Evolutionary conservation across 2,888 invertebrate species (phyloP), one percentile per base, ranked within the genome.

Genomic region (Phortica magna): DNA sequence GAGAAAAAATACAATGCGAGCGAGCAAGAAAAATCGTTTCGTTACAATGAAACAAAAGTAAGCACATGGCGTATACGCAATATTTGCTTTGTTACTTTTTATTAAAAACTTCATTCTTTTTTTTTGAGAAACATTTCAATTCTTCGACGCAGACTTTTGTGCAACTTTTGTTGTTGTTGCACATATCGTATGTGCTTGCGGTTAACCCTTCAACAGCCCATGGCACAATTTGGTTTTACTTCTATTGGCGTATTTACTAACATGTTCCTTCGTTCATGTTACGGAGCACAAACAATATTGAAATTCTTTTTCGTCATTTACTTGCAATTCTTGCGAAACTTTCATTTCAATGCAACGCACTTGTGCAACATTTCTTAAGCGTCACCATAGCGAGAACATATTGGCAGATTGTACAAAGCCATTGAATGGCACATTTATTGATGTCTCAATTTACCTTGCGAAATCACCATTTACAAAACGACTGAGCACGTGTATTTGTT

Each of bases 391-490:
- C 19, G 68, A 73, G 39, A 48, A 43, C 57, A 12, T 48, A 48
- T 48, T 48, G 48, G 73, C 73, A 31, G 55, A 22, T 55, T 55
- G 53, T 22, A 71, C 31, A n/a, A 61, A 59, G 73, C 43, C 17
- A 39, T 70, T 76, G 78, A 73, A 76, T 78, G 87, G 82, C 88
- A 83, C 85, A 87, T 85, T 87, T 88, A 89, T 88, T 88, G 89
- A 89, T 89, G 89, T 84, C 87, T 89, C 88, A 88, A 88, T 88
- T 88, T 89, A 86, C 87, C 81, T 84, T 82, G 82, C 81, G 85
- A 88, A 88, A 85, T 87, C 87, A 88, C 84, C 88, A 83, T 84
- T 88, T 88, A 88, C 84, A 81, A 89, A 88, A 87, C 88, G 88
- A 81, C 80, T 81, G 83, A 73, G 79, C 78, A 74, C 73, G 76